These are phyloP conservation scores for Leucophenga maculata DNA, from an alignment of 2,888 invertebrate species.

Conservation along the genomic window DNA sequence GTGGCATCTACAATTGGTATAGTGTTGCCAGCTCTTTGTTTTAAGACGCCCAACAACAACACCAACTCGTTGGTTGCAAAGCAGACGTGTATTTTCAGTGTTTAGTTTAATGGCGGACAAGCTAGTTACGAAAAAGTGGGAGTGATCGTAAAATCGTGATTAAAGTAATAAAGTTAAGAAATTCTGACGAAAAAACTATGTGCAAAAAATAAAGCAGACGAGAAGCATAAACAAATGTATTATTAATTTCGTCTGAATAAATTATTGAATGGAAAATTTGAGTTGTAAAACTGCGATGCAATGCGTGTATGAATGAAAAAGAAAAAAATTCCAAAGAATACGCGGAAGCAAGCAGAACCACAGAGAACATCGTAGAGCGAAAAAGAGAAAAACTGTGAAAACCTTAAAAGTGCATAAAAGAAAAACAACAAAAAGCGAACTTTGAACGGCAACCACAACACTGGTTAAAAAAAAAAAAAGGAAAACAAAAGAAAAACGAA, in stretches of 20 bases:
- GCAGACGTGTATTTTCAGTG: constrained; percentile 16
- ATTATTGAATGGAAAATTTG: constrained; percentile 20
- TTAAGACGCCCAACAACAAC: constrained; percentile 1
- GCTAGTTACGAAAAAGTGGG: constrained; percentile 45
- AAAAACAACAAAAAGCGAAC: constrained; percentile 47
- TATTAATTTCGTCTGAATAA: background rate
- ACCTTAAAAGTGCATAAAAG: constrained; percentile 40
- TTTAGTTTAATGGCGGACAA: constrained; percentile 50
- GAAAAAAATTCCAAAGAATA: constrained; percentile 41
- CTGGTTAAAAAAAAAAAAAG: constrained; percentile 10
- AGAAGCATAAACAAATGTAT: constrained; percentile 9
- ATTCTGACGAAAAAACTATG: constrained; percentile 22
- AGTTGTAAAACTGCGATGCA: constrained; percentile 40
- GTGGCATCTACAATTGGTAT: no score
- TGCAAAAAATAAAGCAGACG: constrained; percentile 20
- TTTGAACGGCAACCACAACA: constrained; percentile 45
- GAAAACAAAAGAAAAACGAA: constrained; percentile 29
- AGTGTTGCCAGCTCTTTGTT: no score
- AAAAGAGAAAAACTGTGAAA: constrained; percentile 5
- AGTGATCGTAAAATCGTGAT: constrained; percentile 49
- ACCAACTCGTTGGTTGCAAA: background rate
- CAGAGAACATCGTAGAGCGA: constrained; percentile 33
- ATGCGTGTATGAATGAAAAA: constrained; percentile 39
- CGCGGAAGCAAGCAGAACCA: constrained; percentile 53
- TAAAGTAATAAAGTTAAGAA: constrained; percentile 19